Evolutionary conservation across 2,888 invertebrate species (phyloP), one percentile per base, ranked within the genome.

Genomic region (Caenorhabditis angaria): DNA sequence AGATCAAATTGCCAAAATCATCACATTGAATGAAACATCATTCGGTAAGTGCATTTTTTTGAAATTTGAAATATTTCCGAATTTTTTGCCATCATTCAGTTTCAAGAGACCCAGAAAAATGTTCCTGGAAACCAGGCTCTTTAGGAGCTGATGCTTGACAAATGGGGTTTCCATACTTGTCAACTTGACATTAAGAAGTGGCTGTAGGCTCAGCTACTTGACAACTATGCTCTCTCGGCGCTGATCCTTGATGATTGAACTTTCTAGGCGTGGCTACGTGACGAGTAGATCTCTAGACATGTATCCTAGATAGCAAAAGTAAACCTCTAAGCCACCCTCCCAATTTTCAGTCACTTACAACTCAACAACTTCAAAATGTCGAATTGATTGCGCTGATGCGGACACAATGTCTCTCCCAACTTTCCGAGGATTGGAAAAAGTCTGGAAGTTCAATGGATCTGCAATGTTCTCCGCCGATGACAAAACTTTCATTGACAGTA

Each of bases 401-500:
- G 68, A 72, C 2, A 72, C 68, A 24, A 72, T 72, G 72, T 48
- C 63, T 18, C 47, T 61, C 35, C 35, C 62, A 24, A 53, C 58
- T 24, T 72, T 72, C 47, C 61, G 68, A 4, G 22, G 53, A 14
- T 67, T 68, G 27, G 67, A 72, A 24, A 72, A 72, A 48, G 59
- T 72, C 8, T 72, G 72, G 72, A 65, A 68, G 67, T 65, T 62
- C 55, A 68, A 65, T 28, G 63, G 65, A 50, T 65, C 64, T 0
- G 72, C 68, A 41, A 61, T 68, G 61, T 68, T 68, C 56, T 65
- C 64, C 2, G 58, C 68, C 25, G 47, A 65, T 41, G 68, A 65
- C 55, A 72, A 68, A 47, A 72, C 68, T n/a, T 72, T 72, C 25
- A 72, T 72, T n/a, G 68, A 72, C 27, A 62, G 62, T 28, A 72